Percentiles rank a stretch among this genome's conserved stretches.
Conservation (phyloP, 1,140 invertebrate species). For the Melitaea cinxia region DNA sequence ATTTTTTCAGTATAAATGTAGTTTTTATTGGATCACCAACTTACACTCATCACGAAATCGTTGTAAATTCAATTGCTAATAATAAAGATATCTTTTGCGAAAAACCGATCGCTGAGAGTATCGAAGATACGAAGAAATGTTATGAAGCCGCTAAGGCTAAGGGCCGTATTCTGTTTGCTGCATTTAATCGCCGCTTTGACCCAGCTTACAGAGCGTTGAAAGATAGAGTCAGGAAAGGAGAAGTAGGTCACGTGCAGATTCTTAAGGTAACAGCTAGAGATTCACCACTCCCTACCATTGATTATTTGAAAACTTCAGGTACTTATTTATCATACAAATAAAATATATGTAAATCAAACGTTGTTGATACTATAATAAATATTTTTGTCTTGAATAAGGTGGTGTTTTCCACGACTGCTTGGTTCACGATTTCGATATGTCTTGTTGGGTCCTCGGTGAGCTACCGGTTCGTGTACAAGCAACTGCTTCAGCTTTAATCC, state of each 20-base stretch:
- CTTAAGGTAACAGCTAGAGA: constrained; percentile 85
- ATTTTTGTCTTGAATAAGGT: too few relatives aligned
- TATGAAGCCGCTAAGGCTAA: constrained; percentile 83
- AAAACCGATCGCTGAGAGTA: constrained; percentile 85
- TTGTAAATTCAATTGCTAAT: constrained; percentile 82
- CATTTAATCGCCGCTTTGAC: constrained; percentile 88
- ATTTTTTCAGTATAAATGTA: constrained; percentile 81
- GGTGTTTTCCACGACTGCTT: constrained; percentile 89
- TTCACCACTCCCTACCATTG: constrained; percentile 83
- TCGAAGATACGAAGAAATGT: constrained; percentile 81
- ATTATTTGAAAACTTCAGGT: constrained; percentile 85
- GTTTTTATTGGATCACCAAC: constrained; percentile 84
- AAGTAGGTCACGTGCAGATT: constrained; percentile 84
- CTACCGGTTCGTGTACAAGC: constrained; percentile 83
- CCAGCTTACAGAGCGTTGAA: constrained; percentile 82
- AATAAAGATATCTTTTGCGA: constrained; percentile 87
- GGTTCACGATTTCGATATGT: constrained; percentile 87
- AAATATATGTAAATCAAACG: too few relatives aligned
- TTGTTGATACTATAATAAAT: too few relatives aligned
- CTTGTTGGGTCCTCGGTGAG: constrained; percentile 84
- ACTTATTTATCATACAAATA: constrained; percentile 34
- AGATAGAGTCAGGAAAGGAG: constrained; percentile 80
- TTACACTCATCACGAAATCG: constrained; percentile 83
- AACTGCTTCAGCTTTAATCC: constrained; percentile 80
- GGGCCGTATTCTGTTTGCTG: constrained; percentile 83